Evolutionary conservation across 1,140 invertebrate species (phyloP).

Genomic region (Procambarus clarkii): DNA sequence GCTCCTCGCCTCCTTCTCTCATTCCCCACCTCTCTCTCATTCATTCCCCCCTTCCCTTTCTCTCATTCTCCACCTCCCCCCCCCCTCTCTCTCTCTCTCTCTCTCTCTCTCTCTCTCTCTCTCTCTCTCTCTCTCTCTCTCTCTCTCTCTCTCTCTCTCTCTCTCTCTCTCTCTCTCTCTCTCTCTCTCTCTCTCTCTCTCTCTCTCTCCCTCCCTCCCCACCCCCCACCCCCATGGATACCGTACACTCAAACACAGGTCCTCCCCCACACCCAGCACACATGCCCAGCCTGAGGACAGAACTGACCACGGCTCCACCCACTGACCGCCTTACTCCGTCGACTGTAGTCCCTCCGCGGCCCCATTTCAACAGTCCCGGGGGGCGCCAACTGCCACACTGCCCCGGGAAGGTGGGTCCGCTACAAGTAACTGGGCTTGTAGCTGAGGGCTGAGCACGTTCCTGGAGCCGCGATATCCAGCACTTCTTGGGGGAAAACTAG

Average conservation of each 20-base stretch:
- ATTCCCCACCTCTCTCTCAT: no score
- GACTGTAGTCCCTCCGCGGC: not conserved
- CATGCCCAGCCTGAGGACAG: not conserved
- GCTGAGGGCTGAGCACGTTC: not conserved
- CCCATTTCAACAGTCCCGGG: not conserved
- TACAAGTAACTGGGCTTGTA: not conserved
- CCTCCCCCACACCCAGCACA: not conserved
- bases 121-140: no score
- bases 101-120: no score
- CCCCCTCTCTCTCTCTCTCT: no score
- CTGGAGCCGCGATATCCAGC: not conserved
- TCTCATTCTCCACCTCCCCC: no score
- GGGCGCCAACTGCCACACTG: not conserved
- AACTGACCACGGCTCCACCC: not conserved
- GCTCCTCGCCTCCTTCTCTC: no score
- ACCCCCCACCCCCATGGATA: no score
- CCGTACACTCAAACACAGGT: not conserved
- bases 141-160: no score
- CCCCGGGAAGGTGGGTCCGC: not conserved
- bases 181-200: not conserved
- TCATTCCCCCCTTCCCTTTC: no score
- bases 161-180: no score
- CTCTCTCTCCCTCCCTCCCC: not conserved
- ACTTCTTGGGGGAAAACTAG: no score
- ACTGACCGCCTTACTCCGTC: not conserved